Evolutionary conservation across 2,888 invertebrate genomes (phyloP), one percentile per base, ranked within the genome.

Genomic region (Crioceris asparagi): DNA sequence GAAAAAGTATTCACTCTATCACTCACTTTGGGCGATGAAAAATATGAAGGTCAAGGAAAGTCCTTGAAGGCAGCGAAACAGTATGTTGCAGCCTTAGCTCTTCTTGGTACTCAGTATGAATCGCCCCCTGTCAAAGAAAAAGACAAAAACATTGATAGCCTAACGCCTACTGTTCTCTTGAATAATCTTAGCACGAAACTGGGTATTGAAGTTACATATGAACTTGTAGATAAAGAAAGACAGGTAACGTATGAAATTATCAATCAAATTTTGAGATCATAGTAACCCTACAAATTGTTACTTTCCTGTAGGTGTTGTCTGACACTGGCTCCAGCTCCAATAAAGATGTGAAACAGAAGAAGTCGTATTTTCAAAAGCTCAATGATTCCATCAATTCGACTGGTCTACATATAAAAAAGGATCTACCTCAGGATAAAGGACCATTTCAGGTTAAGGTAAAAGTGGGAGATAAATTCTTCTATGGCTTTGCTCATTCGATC

Each of bases 161-260:
- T 51, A 35, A 57, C 61, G 14, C 60, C 61, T 7, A 58, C 59
- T 6, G 59, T 59, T 17, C 32, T 53, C 23, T 44, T 62, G 18
- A 62, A 62, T 43, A 61, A 59, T 44, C 32, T 62, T 19, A 55
- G 55, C 6, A 37, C 47, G 12, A 59, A 60, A 48, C 44, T 60
- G 15, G 61, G 58, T 2, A 41, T 60, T 27, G 42, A 43, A 26
- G 54, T 61, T 32, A 48, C 46, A 14, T 62, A 61, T 45, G 44
- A 31, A 35, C 33, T 49, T 30, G 21, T 49, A 8, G 45, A 44
- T 25, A 43, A 47, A 29, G 40, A 44, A 23, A 40, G 47, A 29
- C 36, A 48, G 39, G 46, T 48, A 35, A 32, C 12, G 11, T 4
- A 16, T 38, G 6, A 14, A 23, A 17, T 6, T 37, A 14, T 3